Percentiles rank a stretch among this genome's conserved stretches.
Evolutionary conservation across 1,140 invertebrate species (phyloP).

Genomic region (Heliconius nattereri): DNA sequence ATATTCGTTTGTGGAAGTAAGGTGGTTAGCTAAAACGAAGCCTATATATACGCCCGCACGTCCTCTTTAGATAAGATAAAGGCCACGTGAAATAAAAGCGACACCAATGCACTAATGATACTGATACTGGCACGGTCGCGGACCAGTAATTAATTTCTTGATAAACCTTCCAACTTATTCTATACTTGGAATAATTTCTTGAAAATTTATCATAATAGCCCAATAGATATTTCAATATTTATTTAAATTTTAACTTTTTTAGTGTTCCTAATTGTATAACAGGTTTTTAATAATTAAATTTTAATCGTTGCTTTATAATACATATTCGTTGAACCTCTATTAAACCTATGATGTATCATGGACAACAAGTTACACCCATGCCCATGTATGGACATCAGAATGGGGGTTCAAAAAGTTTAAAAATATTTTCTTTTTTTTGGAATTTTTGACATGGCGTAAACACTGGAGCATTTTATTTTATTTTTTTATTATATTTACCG

Average conservation of each 20-base stretch:
- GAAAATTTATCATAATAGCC: neutral
- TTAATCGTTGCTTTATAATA: too few species aligned
- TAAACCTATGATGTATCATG: too few species aligned
- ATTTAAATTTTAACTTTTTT: neutral
- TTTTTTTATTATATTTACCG: too few species aligned
- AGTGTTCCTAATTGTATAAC: neutral
- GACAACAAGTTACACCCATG: too few species aligned
- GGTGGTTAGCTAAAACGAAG: conserved; percentile 63
- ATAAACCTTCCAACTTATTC: conserved; percentile 39
- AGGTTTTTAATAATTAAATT: too few species aligned
- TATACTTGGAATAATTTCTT: neutral
- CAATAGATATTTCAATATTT: neutral
- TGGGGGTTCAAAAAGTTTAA: too few species aligned
- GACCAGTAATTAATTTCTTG: conserved; percentile 73
- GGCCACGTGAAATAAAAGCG: conserved; percentile 72
- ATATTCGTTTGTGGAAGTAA: conserved; percentile 34
- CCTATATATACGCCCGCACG: conserved; percentile 74
- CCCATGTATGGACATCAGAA: too few species aligned
- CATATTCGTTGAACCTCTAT: too few species aligned
- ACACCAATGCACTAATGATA: conserved; percentile 77
- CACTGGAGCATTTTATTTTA: too few species aligned
- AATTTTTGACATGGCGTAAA: too few species aligned
- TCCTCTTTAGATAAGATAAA: conserved; percentile 81
- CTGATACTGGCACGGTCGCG: conserved; percentile 54
- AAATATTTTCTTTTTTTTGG: too few species aligned